A percentile compares a stretch with the other conserved stretches of the same genome.
phyloP scores from a whole-genome alignment of 2,797 vertebrate genomes.

The Calcarius lapponicus region DNA sequence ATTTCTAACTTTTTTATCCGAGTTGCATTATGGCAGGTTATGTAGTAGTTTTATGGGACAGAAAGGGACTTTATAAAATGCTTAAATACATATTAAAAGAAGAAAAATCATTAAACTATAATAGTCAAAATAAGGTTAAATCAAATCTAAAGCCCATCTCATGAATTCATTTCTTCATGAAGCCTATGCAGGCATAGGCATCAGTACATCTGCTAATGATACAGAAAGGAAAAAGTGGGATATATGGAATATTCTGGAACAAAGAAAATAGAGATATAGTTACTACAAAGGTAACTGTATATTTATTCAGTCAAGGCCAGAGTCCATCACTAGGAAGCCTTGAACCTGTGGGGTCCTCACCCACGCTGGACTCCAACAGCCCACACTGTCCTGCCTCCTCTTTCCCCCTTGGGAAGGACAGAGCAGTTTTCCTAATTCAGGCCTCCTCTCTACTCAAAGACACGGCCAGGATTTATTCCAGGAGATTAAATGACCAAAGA shows the following conservation, averaged over 20 bases:
- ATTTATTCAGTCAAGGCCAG: background rate
- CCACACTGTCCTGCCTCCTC: background rate
- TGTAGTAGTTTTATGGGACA: background rate
- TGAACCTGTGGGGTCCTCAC: background rate
- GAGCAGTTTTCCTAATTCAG: background rate
- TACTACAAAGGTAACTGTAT: background rate
- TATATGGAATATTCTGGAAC: background rate
- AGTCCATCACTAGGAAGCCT: background rate
- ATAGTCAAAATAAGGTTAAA: background rate
- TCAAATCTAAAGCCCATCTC: background rate
- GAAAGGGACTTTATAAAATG: background rate
- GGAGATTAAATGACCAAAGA: background rate
- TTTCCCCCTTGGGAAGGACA: background rate
- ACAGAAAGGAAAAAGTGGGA: background rate
- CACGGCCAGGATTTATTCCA: background rate
- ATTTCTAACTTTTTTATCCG: background rate
- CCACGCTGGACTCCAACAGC: rapidly evolving
- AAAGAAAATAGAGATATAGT: background rate
- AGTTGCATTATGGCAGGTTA: background rate
- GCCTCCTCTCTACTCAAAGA: background rate
- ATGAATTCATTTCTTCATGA: background rate
- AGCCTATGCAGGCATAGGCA: background rate
- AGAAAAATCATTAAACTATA: background rate
- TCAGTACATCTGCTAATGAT: background rate
- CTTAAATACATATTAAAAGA: background rate